phyloP scores from a whole-genome alignment of 2,888 invertebrate species.

The Agrotis exclamationis region DNA sequence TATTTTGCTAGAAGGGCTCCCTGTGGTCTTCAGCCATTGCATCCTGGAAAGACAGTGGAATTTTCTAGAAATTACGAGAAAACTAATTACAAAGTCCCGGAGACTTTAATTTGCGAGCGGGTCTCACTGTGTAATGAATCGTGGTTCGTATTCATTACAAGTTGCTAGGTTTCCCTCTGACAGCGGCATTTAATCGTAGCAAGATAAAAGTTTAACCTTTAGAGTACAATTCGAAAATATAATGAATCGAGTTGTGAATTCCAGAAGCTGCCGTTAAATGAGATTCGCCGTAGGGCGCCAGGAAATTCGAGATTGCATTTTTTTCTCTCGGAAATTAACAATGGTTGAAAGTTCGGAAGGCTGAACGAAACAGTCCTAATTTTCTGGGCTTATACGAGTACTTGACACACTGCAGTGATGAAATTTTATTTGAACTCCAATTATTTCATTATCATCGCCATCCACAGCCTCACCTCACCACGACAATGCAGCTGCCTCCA shows the following conservation, averaged over 20 bases:
- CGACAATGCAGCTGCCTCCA: too few species aligned
- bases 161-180: slow-evolving; percentile 25
- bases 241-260: slow-evolving; percentile 29
- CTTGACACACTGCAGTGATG: not conserved
- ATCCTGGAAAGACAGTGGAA: slow-evolving; percentile 79
- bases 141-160: slow-evolving; percentile 56
- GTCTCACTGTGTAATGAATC: slow-evolving; percentile 46
- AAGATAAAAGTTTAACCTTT: slow-evolving; percentile 37
- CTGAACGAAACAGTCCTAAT: slow-evolving; percentile 10
- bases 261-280: slow-evolving; percentile 23
- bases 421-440: slow-evolving; percentile 1
- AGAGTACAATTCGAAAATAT: slow-evolving; percentile 28
- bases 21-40: slow-evolving; percentile 91
- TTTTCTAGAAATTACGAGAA: slow-evolving; percentile 46
- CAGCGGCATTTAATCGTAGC: slow-evolving; percentile 14
- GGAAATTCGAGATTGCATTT: slow-evolving; percentile 38
- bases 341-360: not conserved
- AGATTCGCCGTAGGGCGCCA: slow-evolving; percentile 34
- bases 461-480: too few species aligned
- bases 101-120: slow-evolving; percentile 50
- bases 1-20: slow-evolving; percentile 94
- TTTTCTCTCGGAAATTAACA: slow-evolving; percentile 7
- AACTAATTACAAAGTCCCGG: slow-evolving; percentile 45
- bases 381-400: not conserved
- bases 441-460: not conserved